Base-by-base conservation (phyloP, 2,888 invertebrate genomes). In the Dolomedes plantarius region DNA sequence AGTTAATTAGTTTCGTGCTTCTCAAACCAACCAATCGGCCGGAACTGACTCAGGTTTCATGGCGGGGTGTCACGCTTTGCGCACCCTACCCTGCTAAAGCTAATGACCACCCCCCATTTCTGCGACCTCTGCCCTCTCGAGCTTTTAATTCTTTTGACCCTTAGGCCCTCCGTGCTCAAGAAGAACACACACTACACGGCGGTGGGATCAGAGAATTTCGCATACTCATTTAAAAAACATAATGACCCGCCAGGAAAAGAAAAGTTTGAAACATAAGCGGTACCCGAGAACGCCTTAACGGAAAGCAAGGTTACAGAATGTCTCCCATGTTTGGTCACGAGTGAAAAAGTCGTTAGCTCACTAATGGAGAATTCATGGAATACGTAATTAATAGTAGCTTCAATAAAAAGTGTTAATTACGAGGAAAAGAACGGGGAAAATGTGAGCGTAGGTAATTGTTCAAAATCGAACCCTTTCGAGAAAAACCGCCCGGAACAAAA, bases 1-100 rank as follows among this genome's bases (percentile, higher is more conserved):
- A 36, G 73, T 67, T 85, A 85, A 85, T 85, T 64, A 85, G 73
- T 78, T 85, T 85, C 83, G 83, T 85, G 77, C 77, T 41, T 41
- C 31, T 65, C 65, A 65, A 65, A 28, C 68, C 39, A 41, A 23
- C 32, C 71, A 67, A 39, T 69, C 78, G 29, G 46, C n/a, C 68
- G 50, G 29, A 56, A 74, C 36, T 27, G 83, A 77, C 73, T 85
- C 83, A 39, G 19, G 72, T 85, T 85, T 85, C 83, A 83, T 64
- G 28, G 64, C 50, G 31, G 67, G 36, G 36, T 81, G 72, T 73
- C 81, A 82, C 82, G 82, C 67, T 74, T 64, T 41, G 32, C 19
- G 41, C 75, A 68, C 74, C 75, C 73, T 46, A 31, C 71, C 39
- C 36, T 65, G 23, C 64, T 62, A 19, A 73, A 56, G 31, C 75